A percentile compares a stretch with the other conserved stretches of the same genome.
Conservation (phyloP, 2,888 invertebrate species). For the Microctonus brassicae region DNA sequence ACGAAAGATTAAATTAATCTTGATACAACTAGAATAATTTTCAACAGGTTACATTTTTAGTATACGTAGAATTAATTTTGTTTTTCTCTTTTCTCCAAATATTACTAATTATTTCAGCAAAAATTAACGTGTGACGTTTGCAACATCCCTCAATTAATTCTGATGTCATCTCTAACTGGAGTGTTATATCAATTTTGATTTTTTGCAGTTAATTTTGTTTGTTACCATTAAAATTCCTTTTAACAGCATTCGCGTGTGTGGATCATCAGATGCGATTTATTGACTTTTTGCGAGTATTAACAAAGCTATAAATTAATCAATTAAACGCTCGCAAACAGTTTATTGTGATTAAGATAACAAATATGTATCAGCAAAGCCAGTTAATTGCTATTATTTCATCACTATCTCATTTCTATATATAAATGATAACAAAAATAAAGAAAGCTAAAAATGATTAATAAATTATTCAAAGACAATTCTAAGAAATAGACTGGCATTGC, state of each 20-base stretch:
- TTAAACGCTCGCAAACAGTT: slow-evolving; percentile 7
- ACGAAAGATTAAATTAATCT: neutral
- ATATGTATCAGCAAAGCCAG: slow-evolving; percentile 15
- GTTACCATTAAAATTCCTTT: neutral
- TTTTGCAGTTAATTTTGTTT: neutral
- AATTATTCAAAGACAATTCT: neutral
- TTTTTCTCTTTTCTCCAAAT: neutral
- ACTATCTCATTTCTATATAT: neutral
- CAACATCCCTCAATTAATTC: neutral
- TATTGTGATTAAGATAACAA: neutral
- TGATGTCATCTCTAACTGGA: slow-evolving; percentile 1
- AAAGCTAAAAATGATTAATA: neutral
- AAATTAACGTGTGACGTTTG: neutral
- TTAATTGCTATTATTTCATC: slow-evolving; percentile 3
- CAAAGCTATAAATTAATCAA: slow-evolving; percentile 1
- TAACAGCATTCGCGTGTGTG: slow-evolving; percentile 28
- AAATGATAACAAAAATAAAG: neutral
- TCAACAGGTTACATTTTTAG: neutral
- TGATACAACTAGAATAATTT: neutral
- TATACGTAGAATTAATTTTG: neutral
- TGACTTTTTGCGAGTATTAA: slow-evolving; percentile 5
- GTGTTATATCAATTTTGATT: neutral
- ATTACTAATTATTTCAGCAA: neutral
- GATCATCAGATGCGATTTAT: neutral
- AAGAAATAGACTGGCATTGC: slow-evolving; percentile 1